phyloP scores from a whole-genome alignment of 2,888 invertebrate species.

The Teleogryllus oceanicus region DNA sequence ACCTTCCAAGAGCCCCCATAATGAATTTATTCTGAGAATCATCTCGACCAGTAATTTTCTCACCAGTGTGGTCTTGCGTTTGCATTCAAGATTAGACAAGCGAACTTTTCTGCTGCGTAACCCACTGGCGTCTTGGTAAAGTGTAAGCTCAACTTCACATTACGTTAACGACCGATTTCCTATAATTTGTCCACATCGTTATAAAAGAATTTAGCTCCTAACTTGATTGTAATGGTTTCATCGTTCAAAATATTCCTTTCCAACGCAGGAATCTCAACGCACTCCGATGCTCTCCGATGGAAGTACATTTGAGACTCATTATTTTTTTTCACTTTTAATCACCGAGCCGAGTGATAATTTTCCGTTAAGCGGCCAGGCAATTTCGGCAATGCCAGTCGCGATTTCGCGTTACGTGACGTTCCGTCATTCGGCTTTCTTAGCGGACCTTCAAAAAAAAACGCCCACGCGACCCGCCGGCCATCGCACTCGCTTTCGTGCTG shows the following conservation, averaged over 20 bases:
- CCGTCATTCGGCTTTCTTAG: too few relatives aligned
- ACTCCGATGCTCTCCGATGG: background rate
- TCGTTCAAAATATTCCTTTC: background rate
- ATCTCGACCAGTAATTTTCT: constrained; percentile 1
- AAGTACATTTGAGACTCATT: background rate
- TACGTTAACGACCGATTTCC: constrained; percentile 18
- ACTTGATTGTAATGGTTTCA: constrained; percentile 3
- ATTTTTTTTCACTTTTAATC: background rate
- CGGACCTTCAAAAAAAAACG: too few relatives aligned
- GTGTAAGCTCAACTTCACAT: constrained; percentile 9
- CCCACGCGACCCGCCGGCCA: too few relatives aligned
- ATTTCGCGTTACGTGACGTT: background rate
- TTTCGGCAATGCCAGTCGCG: background rate
- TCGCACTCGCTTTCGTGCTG: too few relatives aligned
- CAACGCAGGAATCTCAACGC: background rate
- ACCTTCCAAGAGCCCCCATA: too few relatives aligned
- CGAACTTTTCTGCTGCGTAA: background rate
- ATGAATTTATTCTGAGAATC: background rate
- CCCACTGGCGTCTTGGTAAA: background rate
- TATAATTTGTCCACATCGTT: constrained; percentile 11
- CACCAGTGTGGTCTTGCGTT: background rate
- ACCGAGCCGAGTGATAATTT: background rate
- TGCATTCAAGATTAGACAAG: constrained; percentile 5
- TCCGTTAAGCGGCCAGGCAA: background rate
- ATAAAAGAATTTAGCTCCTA: constrained; percentile 18